These are phyloP conservation scores for Heliconius charithonia DNA, from an alignment of 2,888 invertebrate species.

Conservation along the genomic window DNA sequence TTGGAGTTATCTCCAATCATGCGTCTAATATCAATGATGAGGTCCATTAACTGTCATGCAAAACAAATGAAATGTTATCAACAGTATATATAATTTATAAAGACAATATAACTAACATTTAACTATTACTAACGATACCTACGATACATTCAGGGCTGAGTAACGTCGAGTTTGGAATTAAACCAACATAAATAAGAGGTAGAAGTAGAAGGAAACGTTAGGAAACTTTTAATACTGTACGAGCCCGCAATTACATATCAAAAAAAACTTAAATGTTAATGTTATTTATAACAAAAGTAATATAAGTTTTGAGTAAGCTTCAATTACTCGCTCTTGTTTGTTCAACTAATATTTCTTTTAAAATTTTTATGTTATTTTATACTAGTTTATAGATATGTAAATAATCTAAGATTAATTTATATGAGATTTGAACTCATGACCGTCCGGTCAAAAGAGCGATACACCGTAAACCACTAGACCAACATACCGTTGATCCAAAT, in stretches of 20 bases:
- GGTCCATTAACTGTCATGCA: slow-evolving; percentile 9
- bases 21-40: slow-evolving; percentile 18
- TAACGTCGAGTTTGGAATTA: slow-evolving; percentile 54
- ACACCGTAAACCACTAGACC: neutral
- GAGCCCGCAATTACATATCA: slow-evolving; percentile 58
- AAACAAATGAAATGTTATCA: slow-evolving; percentile 42
- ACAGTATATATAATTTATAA: slow-evolving; percentile 55
- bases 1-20: neutral
- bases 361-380: neutral
- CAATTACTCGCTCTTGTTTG: neutral
- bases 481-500: neutral
- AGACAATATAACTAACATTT: slow-evolving; percentile 72
- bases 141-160: slow-evolving; percentile 70
- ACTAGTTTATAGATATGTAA: neutral
- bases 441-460: neutral
- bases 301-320: neutral
- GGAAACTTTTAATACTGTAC: slow-evolving; percentile 49
- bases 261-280: slow-evolving; percentile 43
- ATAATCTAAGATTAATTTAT: neutral
- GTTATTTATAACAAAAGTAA: slow-evolving; percentile 9
- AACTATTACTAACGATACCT: slow-evolving; percentile 68
- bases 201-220: slow-evolving; percentile 52
- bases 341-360: neutral
- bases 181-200: slow-evolving; percentile 55
- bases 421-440: neutral